Conservation (phyloP, 1,140 invertebrate genomes). For the Carcinoscorpius rotundicauda region DNA sequence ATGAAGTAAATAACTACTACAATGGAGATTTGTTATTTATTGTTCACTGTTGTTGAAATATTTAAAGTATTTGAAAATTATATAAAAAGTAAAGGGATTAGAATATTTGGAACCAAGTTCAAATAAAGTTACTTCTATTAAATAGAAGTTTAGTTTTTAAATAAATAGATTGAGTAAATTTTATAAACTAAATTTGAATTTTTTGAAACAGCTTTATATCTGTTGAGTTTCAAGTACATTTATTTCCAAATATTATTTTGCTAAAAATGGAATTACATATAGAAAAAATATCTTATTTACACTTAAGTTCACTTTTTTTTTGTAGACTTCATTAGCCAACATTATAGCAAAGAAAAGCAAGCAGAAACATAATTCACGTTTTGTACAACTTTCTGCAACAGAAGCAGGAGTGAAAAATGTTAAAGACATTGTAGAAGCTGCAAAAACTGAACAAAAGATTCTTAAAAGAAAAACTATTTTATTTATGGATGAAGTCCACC, state of each 20-base stretch:
- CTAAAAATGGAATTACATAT: background rate
- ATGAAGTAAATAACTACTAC: no score
- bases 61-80: no score
- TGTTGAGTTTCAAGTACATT: no score
- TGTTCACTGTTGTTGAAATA: no score
- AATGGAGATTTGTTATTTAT: no score
- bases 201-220: no score
- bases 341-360: slow-evolving; percentile 55
- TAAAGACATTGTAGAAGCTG: slow-evolving; percentile 56
- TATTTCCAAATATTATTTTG: background rate
- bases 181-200: no score
- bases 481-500: slow-evolving; percentile 81
- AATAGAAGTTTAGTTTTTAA: no score
- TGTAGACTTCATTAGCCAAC: slow-evolving; percentile 58
- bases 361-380: slow-evolving; percentile 35
- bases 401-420: slow-evolving; percentile 61
- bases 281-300: background rate
- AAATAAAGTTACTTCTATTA: no score
- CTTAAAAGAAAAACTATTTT: slow-evolving; percentile 55
- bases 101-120: no score
- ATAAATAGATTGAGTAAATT: no score
- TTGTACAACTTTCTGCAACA: slow-evolving; percentile 62
- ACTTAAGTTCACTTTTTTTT: slow-evolving; percentile 9
- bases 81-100: no score
- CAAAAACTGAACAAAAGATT: slow-evolving; percentile 52